Evolutionary conservation across 2,888 invertebrate genomes (phyloP), one percentile per base, ranked within the genome.

Genomic region (Drosophila antonietae): DNA sequence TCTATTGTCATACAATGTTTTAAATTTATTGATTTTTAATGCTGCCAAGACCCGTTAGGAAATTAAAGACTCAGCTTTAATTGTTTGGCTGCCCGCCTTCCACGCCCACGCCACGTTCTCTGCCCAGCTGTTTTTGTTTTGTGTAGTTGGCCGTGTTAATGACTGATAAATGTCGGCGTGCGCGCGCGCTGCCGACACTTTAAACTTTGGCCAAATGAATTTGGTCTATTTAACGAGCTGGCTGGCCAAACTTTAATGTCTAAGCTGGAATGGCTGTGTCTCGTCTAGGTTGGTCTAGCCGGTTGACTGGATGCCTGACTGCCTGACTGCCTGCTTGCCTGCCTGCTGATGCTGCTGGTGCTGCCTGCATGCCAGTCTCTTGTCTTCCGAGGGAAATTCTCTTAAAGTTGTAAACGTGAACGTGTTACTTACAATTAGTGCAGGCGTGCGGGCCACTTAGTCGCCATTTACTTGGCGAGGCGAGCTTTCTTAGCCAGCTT

Each of bases 1-100:
- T 69, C 72, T 70, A 73, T 74, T 77, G 74, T 71, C 73, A 56
- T 69, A 68, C 62, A 70, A 68, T 75, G 72, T 78, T 83, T 81
- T 87, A 84, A 90, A 80, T 90, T 89, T 87, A 90, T 87, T 88
- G 90, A 87, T 90, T 89, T 87, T 89, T 81, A 73, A 79, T 75
- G 67, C 49, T 58, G 57, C 51, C 64, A 20, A 37, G 41, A 55
- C 28, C 43, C 23, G 61, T 37, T 37, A 62, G 70, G 60, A 80
- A 66, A 61, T 85, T 85, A 75, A 89, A 83, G 80, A 65, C 62
- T 35, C 33, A 15, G 62, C 84, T 85, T 87, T 84, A 84, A 89
- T 84, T 87, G 76, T 58, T 47, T 46, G 52, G n/a, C 49, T 10
- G 23, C 31, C 51, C 5, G 7, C n/a, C 49, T 15, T 12, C 14